A percentile compares a stretch with the other conserved stretches of the same genome.
Evolutionary conservation across 2,797 vertebrate species (phyloP).

Genomic region (Neomorphus geoffroyi): DNA sequence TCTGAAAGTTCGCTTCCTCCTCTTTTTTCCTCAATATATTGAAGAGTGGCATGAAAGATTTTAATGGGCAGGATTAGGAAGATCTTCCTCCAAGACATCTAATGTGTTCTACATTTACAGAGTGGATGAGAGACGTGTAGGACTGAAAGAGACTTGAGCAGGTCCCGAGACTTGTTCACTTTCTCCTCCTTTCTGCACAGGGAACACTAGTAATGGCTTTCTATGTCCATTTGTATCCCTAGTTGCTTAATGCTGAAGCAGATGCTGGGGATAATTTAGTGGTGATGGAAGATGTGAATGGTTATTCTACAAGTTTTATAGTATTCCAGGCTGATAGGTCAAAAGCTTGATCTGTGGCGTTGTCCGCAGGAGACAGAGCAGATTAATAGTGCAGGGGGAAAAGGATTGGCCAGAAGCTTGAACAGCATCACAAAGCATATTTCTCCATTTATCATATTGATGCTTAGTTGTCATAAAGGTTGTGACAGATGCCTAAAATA

Average conservation of each 20-base stretch:
- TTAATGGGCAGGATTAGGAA: background rate
- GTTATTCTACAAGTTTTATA: too few relatives aligned
- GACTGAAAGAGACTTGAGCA: background rate
- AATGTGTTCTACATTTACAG: accelerated
- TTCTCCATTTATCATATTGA: background rate
- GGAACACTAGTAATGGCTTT: background rate
- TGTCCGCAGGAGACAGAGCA: background rate
- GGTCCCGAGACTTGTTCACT: accelerated
- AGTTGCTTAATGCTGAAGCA: background rate
- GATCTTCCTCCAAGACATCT: background rate
- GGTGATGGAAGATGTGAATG: background rate
- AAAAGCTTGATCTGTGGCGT: background rate
- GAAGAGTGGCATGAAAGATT: background rate
- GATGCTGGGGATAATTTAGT: background rate
- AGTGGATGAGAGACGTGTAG: background rate
- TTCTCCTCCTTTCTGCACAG: background rate
- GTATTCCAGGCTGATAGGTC: background rate
- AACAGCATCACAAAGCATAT: background rate
- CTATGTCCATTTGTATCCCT: background rate
- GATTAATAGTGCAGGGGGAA: background rate
- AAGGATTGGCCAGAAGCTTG: background rate
- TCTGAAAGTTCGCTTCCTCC: background rate
- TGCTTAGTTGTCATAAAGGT: background rate
- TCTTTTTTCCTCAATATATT: background rate
- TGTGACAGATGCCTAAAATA: background rate